Evolutionary conservation across 2,888 invertebrate species (phyloP).

Genomic region (Xanthorhoe spadicearia): DNA sequence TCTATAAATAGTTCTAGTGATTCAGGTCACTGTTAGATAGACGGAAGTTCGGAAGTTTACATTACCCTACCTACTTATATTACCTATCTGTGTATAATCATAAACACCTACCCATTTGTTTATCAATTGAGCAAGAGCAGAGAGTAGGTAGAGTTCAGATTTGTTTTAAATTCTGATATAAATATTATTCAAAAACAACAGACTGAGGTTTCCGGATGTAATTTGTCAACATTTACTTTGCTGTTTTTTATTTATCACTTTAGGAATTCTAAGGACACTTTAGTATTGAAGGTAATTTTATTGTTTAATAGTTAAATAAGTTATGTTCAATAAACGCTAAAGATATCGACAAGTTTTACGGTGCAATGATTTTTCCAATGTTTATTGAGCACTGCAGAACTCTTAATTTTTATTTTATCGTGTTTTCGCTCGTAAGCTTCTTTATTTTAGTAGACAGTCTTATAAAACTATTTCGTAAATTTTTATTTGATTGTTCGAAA

Average conservation of each 20-base stretch:
- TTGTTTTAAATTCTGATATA: neutral
- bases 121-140: constrained; percentile 1
- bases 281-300: too few species aligned
- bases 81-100: neutral
- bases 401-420: constrained; percentile 4
- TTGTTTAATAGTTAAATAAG: too few species aligned
- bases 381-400: neutral
- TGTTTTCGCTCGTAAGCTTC: constrained; percentile 12
- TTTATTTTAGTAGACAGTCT: constrained; percentile 21
- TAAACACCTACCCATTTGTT: neutral
- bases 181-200: neutral
- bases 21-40: too few species aligned
- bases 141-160: neutral
- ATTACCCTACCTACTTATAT: neutral
- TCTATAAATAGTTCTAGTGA: too few species aligned
- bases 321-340: too few species aligned
- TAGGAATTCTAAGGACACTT: too few species aligned
- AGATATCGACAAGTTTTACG: neutral
- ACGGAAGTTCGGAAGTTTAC: too few species aligned
- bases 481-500: constrained; percentile 49
- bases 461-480: constrained; percentile 46
- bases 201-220: neutral
- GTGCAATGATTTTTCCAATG: neutral
- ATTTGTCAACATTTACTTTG: neutral
- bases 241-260: too few species aligned